Conservation (phyloP, 2,888 invertebrate species). For the Chrysodeixis includens region DNA sequence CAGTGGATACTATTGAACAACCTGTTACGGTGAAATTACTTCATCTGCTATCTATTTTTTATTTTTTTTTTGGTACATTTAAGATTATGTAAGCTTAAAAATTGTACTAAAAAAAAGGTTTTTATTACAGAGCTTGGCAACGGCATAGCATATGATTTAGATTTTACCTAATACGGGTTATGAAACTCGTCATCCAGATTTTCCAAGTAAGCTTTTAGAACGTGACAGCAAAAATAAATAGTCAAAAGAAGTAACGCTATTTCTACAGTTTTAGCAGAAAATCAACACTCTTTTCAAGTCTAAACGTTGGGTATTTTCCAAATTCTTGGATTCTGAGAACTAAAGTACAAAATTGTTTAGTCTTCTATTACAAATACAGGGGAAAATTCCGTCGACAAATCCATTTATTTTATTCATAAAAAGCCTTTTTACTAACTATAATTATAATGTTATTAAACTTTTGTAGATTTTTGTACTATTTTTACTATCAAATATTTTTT, state of each 20-base stretch:
- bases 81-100: too few species aligned
- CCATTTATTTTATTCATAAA: not conserved
- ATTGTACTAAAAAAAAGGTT: too few species aligned
- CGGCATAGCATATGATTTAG: too few species aligned
- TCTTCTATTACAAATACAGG: not conserved
- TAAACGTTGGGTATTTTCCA: not conserved
- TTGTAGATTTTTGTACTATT: too few species aligned
- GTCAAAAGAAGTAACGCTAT: not conserved
- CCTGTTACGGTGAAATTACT: too few species aligned
- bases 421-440: not conserved
- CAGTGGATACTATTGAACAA: too few species aligned
- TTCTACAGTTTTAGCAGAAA: not conserved
- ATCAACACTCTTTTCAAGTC: not conserved
- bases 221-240: not conserved
- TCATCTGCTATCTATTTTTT: too few species aligned
- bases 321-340: not conserved
- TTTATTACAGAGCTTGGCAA: too few species aligned
- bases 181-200: not conserved
- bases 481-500: too few species aligned
- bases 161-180: not conserved
- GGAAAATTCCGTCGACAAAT: not conserved
- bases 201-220: constrained; percentile 1
- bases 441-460: not conserved
- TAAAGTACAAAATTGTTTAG: not conserved
- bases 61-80: too few species aligned